Evolutionary conservation across 2,113 vertebrate species (phyloP).

Genomic region (Tragelaphus strepsiceros): DNA sequence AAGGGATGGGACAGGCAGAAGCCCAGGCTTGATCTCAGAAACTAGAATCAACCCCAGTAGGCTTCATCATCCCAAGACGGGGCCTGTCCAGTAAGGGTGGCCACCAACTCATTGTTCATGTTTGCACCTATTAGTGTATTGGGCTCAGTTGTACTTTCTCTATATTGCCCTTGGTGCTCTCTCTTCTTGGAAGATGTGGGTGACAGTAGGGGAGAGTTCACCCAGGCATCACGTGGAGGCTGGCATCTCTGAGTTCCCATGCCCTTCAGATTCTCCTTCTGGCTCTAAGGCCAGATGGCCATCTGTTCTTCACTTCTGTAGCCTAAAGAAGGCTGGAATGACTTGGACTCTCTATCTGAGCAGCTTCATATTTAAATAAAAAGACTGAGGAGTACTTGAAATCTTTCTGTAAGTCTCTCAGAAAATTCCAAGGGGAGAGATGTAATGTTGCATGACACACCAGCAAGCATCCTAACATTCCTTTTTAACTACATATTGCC

Average conservation of each 20-base stretch:
- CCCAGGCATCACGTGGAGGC: neutral
- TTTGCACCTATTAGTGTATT: neutral
- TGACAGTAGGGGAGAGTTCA: neutral
- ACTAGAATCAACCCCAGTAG: neutral
- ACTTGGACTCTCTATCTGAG: neutral
- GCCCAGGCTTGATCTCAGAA: neutral
- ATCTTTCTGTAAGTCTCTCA: conserved; percentile 14
- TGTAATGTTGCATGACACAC: neutral
- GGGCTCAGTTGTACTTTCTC: neutral
- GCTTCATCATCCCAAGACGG: neutral
- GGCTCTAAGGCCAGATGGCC: neutral
- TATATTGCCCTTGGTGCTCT: neutral
- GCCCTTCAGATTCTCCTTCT: neutral
- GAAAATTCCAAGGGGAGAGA: neutral
- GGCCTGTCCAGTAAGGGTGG: neutral
- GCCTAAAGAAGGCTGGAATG: neutral
- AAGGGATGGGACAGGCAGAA: neutral
- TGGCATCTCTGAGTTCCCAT: neutral
- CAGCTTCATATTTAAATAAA: conserved; percentile 13
- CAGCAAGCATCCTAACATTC: neutral
- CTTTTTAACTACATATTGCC: neutral
- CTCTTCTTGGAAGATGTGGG: neutral
- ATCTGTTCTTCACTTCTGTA: conserved; percentile 34
- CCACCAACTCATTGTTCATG: neutral
- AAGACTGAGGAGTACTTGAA: neutral